phyloP scores from a whole-genome alignment of 2,888 invertebrate genomes.

The Seira musarum region DNA sequence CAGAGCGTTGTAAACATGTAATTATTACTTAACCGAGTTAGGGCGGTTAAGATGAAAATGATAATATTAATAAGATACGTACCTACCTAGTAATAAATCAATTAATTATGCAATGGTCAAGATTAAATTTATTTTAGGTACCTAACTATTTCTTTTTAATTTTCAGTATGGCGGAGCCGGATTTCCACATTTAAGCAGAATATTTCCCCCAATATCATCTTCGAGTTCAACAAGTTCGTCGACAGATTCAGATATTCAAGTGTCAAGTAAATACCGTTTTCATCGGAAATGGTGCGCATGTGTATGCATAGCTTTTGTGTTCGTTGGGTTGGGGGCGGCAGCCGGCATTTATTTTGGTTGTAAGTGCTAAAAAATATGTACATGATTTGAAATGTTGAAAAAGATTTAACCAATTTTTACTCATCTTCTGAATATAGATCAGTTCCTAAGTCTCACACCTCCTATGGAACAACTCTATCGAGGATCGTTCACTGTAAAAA shows the following conservation, averaged over 20 bases:
- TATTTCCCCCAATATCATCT: conserved; percentile 69
- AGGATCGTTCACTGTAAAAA: conserved; percentile 83
- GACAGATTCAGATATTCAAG: conserved; percentile 90
- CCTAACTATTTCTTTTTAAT: conserved; percentile 32
- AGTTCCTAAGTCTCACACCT: conserved; percentile 81
- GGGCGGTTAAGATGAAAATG: too few species aligned
- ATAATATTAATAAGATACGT: too few species aligned
- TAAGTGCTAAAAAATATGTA: conserved; percentile 75
- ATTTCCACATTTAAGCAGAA: conserved; percentile 68
- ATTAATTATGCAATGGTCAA: too few species aligned
- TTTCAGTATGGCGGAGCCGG: conserved; percentile 68
- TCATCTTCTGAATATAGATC: conserved; percentile 76
- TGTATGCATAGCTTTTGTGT: conserved; percentile 86
- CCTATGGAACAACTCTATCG: conserved; percentile 87
- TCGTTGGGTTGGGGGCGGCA: conserved; percentile 83
- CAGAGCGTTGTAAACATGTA: too few species aligned
- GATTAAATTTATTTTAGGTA: not conserved
- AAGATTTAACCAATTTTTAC: not conserved
- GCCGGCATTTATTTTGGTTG: conserved; percentile 80
- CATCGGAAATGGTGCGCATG: conserved; percentile 91
- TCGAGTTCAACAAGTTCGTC: conserved; percentile 71
- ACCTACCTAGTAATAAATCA: too few species aligned
- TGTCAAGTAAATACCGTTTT: conserved; percentile 86
- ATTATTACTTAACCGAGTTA: too few species aligned
- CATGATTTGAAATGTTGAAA: not conserved